Conservation (phyloP, 2,113 vertebrate genomes). For the Oreochromis niloticus region DNA sequence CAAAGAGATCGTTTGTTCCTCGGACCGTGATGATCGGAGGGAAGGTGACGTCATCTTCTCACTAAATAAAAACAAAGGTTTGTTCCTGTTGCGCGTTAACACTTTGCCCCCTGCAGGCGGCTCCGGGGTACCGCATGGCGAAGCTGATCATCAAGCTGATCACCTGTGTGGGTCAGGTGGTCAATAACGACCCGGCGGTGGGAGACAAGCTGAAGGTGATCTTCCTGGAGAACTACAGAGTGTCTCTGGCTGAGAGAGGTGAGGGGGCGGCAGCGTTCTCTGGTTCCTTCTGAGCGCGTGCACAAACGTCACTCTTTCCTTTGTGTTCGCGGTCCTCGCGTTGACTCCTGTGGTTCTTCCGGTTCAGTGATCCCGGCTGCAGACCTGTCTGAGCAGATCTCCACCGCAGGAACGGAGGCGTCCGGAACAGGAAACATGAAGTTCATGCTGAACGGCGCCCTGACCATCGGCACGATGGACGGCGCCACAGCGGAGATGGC, state of each 20-base stretch:
- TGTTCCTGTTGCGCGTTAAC: background rate
- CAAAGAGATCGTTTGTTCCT: constrained; percentile 74
- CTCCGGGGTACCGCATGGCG: constrained; percentile 89
- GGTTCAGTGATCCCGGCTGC: constrained; percentile 82
- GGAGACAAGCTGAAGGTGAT: constrained; percentile 83
- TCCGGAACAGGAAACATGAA: constrained; percentile 92
- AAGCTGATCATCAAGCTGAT: constrained; percentile 90
- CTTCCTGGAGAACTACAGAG: constrained; percentile 87
- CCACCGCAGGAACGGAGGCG: constrained; percentile 85
- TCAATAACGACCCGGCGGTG: constrained; percentile 82
- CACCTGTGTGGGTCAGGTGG: constrained; percentile 76
- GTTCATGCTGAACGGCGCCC: constrained; percentile 89
- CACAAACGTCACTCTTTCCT: background rate
- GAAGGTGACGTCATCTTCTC: background rate
- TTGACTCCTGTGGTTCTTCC: background rate
- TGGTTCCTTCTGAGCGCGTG: background rate
- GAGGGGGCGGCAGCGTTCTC: background rate
- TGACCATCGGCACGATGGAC: constrained; percentile 89
- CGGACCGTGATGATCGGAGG: constrained; percentile 81
- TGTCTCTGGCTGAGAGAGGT: constrained; percentile 85
- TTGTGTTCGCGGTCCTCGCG: background rate
- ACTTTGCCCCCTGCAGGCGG: constrained; percentile 67
- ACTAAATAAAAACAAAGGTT: background rate
- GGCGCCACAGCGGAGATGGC: constrained; percentile 91
- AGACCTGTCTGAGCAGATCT: constrained; percentile 89